phyloP scores from a whole-genome alignment of 2,797 vertebrate genomes.

The Notolabrus celidotus region DNA sequence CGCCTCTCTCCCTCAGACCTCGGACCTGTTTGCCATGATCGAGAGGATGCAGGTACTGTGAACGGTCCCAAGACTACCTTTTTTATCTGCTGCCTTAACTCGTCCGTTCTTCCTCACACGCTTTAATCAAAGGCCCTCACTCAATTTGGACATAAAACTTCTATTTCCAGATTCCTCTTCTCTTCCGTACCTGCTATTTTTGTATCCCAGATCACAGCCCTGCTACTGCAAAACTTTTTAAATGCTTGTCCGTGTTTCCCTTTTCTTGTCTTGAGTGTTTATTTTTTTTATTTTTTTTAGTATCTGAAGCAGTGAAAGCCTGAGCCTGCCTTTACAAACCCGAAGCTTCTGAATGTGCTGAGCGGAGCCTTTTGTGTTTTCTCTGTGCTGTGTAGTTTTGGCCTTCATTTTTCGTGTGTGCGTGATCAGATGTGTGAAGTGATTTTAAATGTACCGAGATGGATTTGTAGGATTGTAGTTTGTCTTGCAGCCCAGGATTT shows the following conservation, averaged over 20 bases:
- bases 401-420: slow-evolving; percentile 1
- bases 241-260: slow-evolving; percentile 9
- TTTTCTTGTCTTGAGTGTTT: slow-evolving; percentile 22
- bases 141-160: slow-evolving; percentile 23
- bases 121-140: slow-evolving; percentile 39
- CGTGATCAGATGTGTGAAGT: slow-evolving; percentile 47
- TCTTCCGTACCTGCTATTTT: slow-evolving; percentile 38
- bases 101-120: background rate
- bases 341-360: slow-evolving; percentile 39
- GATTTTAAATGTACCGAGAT: slow-evolving; percentile 21
- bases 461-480: slow-evolving; percentile 23
- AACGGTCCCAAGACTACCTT: slow-evolving; percentile 42
- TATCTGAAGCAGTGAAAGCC: slow-evolving; percentile 23
- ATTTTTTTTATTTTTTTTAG: slow-evolving; percentile 3
- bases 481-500: slow-evolving; percentile 25
- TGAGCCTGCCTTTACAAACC: slow-evolving; percentile 36
- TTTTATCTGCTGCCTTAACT: background rate
- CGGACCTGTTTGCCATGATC: slow-evolving; percentile 91
- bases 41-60: slow-evolving; percentile 89
- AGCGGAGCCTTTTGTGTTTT: slow-evolving; percentile 42
- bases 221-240: slow-evolving; percentile 24
- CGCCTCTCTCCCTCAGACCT: slow-evolving; percentile 80
- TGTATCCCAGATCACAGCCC: slow-evolving; percentile 19
- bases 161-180: slow-evolving; percentile 31
- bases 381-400: slow-evolving; percentile 18